Percentiles rank a stretch among this genome's conserved stretches.
Conservation (phyloP, 2,797 vertebrate species). For the Gymnothorax reevesii region DNA sequence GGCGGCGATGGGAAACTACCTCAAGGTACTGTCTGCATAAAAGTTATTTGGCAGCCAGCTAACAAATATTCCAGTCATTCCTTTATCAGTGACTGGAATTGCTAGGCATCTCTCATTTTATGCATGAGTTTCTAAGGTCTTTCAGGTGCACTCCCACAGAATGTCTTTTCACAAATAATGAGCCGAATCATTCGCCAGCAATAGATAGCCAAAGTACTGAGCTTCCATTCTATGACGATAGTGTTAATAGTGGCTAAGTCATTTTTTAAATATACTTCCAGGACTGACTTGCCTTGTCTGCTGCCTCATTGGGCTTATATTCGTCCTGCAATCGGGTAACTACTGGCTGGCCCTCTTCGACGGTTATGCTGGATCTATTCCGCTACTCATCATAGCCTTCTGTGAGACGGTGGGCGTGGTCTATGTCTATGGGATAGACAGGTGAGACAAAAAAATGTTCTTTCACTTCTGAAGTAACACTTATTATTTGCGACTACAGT, state of each 20-base stretch:
- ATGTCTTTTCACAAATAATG: no score
- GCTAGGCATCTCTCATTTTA: background rate
- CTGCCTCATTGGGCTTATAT: constrained; percentile 71
- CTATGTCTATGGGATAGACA: constrained; percentile 77
- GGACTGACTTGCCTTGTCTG: constrained; percentile 67
- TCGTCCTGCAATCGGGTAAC: constrained; percentile 74
- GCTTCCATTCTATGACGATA: background rate
- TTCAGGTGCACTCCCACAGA: background rate
- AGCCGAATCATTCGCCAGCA: background rate
- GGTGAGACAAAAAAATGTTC: constrained; percentile 58
- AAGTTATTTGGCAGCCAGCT: no score
- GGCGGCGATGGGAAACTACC: no score
- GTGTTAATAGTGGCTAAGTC: background rate
- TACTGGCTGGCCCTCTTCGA: constrained; percentile 79
- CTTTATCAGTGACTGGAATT: background rate
- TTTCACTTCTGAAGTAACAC: background rate
- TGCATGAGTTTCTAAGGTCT: background rate
- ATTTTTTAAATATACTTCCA: constrained; percentile 38
- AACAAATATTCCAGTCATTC: no score
- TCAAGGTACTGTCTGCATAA: no score
- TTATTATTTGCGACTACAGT: no score
- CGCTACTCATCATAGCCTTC: constrained; percentile 75
- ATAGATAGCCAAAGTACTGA: background rate
- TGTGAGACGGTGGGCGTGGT: constrained; percentile 75
- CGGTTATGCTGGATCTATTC: constrained; percentile 74